Base-by-base conservation (phyloP, 2,113 vertebrate genomes). In the Sprattus sprattus region DNA sequence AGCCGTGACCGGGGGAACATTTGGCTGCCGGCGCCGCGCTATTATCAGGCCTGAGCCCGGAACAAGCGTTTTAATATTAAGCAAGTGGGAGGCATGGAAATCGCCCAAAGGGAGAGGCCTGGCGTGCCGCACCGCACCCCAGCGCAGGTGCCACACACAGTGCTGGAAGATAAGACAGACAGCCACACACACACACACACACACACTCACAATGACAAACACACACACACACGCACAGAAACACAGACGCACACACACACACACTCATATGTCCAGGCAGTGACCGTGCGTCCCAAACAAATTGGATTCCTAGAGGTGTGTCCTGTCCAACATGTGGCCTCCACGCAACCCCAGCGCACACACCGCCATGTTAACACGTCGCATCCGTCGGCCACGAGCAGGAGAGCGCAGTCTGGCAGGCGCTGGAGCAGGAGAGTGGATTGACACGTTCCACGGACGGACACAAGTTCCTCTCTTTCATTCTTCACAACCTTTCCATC, bases 1-100 rank as follows among this genome's bases (percentile, higher is more conserved):
- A 91, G 90, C 86, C 91, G 90, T 94, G 90, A 92, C 83, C 81
- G 91, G 52, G 71, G 86, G 90, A 94, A 92, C 88, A 91, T 86
- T 89, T 82, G 85, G 89, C 93, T 92, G 92, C 85, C 81, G 20
- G 82, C 15, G 45, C 82, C 85, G 88, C 89, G 87, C 71, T 90
- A 90, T 89, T 91, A 92, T 91, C 84, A 84, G 86, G 87, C 91
- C 89, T 92, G 92, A 89, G 86, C 88, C 90, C 71, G 71, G 84
- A 90, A 75, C 49, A 90, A 87, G 71, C 87, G 81, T 39, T 93
- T 93, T 92, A 92, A 92, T 94, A 94, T 95, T 92, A 91, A 94
- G 91, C 88, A 92, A 78, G 85, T 90, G 85, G 71, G 90, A 88
- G 91, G 88, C 87, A 89, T 91, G 88, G 89, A 89, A 88, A 85